Evolutionary conservation across 1,140 invertebrate species (phyloP).

Genomic region (Temnothorax nylanderi): DNA sequence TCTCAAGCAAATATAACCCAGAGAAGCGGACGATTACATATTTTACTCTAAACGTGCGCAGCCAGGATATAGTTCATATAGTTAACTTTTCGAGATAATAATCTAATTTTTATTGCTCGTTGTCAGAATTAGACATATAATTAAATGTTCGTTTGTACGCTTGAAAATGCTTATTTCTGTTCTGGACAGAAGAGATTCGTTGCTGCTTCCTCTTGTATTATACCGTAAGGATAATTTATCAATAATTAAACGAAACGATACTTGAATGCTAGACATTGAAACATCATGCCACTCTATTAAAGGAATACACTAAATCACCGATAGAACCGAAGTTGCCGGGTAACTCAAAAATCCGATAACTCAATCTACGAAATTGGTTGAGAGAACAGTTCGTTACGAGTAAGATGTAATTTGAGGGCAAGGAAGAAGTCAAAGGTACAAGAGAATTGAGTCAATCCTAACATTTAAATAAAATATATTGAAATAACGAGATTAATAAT

Average conservation of each 20-base stretch:
- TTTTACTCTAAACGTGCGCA: background rate
- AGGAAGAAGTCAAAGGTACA: background rate
- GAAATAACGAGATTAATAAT: background rate
- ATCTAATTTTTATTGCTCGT: constrained; percentile 12
- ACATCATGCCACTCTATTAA: too few species aligned
- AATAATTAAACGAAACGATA: background rate
- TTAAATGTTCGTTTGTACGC: constrained; percentile 13
- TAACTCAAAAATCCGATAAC: background rate
- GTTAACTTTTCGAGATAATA: background rate
- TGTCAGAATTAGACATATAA: background rate
- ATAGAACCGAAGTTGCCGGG: background rate
- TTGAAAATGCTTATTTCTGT: constrained; percentile 52
- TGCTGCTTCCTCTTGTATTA: constrained; percentile 43
- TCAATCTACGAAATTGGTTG: background rate
- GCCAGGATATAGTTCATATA: background rate
- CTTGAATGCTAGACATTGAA: background rate
- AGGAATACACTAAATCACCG: too few species aligned
- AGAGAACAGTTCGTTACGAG: background rate
- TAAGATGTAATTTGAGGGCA: background rate
- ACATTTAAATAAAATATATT: background rate
- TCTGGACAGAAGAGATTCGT: constrained; percentile 49
- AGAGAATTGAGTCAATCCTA: background rate
- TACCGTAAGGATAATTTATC: background rate
- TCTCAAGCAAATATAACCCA: background rate
- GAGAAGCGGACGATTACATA: background rate